Evolutionary conservation across 2,888 invertebrate species (phyloP), one percentile per base, ranked within the genome.

Genomic region (Rhodophaea formosa): DNA sequence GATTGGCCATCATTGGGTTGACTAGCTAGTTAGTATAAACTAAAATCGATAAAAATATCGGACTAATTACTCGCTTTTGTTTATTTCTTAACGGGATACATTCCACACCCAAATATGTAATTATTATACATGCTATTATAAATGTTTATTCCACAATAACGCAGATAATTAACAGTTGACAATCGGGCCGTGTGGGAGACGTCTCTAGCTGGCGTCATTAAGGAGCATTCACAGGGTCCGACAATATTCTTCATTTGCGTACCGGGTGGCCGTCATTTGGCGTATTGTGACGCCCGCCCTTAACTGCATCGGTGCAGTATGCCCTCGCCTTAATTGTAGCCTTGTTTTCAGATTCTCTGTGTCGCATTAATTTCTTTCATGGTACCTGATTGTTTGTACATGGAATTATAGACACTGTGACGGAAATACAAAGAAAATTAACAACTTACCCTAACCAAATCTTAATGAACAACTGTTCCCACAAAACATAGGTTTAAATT

Each of bases 191-290:
- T 83, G 84, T 86, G 83, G 83, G 79, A 77, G 81, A 70, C 75
- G 79, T 79, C 74, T 77, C 77, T 77, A 75, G 77, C 72, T 73
- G 65, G 76, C 84, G 75, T 89, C 91, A 90, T 90, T 91, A 90
- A 86, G 89, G 84, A 82, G 86, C 76, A 91, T 91, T 91, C 90
- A 90, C 79, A 75, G 77, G 76, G 80, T 79, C 85, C 88, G 88
- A 90, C 90, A 91, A 91, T 91, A 91, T 91, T 91, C 91, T 90
- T 91, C 91, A 90, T 91, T 91, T 89, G 88, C 90, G 87, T 86
- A 79, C 82, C 78, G 79, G 77, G 75, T 71, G 78, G 80, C 72
- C 86, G 83, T 89, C 88, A 91, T 90, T 91, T 90, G 85, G 82
- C 83, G 84, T 75, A 91, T 91, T 91, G 90, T 91, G 84, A 79